Base-by-base conservation (phyloP, 2,888 invertebrate genomes). In the Lucinisca nassula region DNA sequence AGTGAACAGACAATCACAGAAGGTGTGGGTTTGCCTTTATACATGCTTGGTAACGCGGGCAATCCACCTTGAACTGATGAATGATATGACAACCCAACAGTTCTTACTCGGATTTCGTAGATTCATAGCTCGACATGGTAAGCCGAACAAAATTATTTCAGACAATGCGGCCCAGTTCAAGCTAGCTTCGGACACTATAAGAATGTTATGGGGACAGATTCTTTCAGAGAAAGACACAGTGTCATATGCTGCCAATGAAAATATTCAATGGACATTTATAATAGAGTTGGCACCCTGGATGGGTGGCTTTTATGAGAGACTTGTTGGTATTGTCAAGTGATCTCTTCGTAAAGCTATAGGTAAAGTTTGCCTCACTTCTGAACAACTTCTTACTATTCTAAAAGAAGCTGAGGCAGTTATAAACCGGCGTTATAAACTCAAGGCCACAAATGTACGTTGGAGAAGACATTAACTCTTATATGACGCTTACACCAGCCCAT, bases 21-120 rank as follows among this genome's bases (percentile, higher is more conserved):
- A 61, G 30, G 61, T 61, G 24, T 61, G 61, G 61, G 55, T 55
- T 4, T 70, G 70, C 27, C 70, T 70, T 10, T 70, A 27, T 37
- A 70, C 70, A 6, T 70, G 38, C n/a, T 40, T 73, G 14, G 73
- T 73, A n/a, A 73, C 73, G 37, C 10, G 73, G 21, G 73, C 73
- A 24, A 40, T 73, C n/a, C 37, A 73, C 37, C 24, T 73, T 8
- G 73, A 73, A 73, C 40, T 37, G 6, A 40, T 73, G 27, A 6
- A 27, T 24, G 61, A 61, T 30, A 61, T 61, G 61, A 27, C 61
- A 4, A 61, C 61, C 8, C 4, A 70, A 17, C 10, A 10, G 70
- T 70, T 70, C 37, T 21, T 70, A 17, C 70, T 35, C 12, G 37
- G 73, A 27, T 27, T 73, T 8, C 40, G 73, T 8, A 73, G 35